Evolutionary conservation across 2,797 vertebrate species (phyloP).

Genomic region (Darevskia nairensis): DNA sequence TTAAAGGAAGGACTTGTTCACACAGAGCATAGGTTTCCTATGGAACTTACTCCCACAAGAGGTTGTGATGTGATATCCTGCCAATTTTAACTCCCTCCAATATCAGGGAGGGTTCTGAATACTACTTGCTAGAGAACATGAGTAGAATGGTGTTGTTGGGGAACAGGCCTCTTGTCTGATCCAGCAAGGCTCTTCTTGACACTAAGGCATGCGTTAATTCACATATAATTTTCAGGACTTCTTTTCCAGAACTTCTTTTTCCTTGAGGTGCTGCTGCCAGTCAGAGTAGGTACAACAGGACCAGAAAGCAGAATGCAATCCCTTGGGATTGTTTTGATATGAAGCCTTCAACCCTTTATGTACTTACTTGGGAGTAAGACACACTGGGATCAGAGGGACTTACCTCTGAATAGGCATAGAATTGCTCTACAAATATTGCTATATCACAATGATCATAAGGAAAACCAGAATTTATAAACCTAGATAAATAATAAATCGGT

Average conservation of each 20-base stretch:
- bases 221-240: not conserved
- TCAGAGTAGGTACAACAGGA: not conserved
- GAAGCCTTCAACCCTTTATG: not conserved
- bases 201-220: not conserved
- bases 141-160: too few relatives aligned
- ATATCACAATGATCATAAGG: not conserved
- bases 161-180: too few relatives aligned
- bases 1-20: too few relatives aligned
- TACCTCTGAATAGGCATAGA: not conserved
- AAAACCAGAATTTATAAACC: not conserved
- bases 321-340: not conserved
- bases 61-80: too few relatives aligned
- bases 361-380: not conserved
- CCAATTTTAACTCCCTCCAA: too few relatives aligned
- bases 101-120: too few relatives aligned
- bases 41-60: too few relatives aligned
- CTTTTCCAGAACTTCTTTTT: too few relatives aligned
- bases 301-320: not conserved
- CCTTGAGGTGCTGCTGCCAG: not conserved
- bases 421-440: not conserved
- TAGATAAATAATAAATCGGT: conserved; percentile 3
- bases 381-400: not conserved
- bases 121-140: too few relatives aligned
- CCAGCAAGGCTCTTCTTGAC: too few relatives aligned
- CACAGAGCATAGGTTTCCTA: too few relatives aligned